Base-by-base conservation (phyloP, 23 tunicate species). In the Trididemnum clinides region DNA sequence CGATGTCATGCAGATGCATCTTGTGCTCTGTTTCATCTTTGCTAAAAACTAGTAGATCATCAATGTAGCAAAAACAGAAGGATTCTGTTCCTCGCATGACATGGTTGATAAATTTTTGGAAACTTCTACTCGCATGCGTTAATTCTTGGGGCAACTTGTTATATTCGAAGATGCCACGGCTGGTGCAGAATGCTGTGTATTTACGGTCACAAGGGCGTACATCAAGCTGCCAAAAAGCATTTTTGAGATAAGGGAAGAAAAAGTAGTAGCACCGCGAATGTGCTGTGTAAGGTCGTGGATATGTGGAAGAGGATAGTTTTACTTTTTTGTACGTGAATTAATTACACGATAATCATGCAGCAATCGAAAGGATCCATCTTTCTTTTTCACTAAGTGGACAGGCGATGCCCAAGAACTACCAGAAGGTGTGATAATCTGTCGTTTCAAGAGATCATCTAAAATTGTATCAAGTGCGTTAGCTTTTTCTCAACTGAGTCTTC, bases 61-160 rank as follows among this genome's bases (percentile, higher is more conserved):
- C 83, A 26, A 78, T 25, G 34, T 78, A 78, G 36, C 66, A 51
- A 51, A 78, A 78, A 51, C 49, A 30, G 28, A 78, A 78, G 2
- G 83, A 22, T 15, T 74, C 80, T 5, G 57, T 26, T 28, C 74
- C 85, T 15, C 28, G 74, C 54, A 81, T 36, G 3, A 81, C 76
- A 34, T 62, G 35, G 26, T 63, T 34, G 2, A 64, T 62, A 10
- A 81, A 63, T 5, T 29, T 64, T 81, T 81, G 76, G 26, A 81
- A 81, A 20, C 57, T 81, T 15, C 22, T 6, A 22, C 54, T 57
- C 29, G 85, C 59, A 34, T 63, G 25, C 20, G 57, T 33, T n/a
- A 81, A 64, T 18, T 76, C 85, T 51, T 18, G 34, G 3, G 85
- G 85, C 31, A 81, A 10, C 25, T 36, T 63, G 33, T 35, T 81